Evolutionary conservation across 1,140 invertebrate species (phyloP), one percentile per base, ranked within the genome.

Genomic region (Apis florea): DNA sequence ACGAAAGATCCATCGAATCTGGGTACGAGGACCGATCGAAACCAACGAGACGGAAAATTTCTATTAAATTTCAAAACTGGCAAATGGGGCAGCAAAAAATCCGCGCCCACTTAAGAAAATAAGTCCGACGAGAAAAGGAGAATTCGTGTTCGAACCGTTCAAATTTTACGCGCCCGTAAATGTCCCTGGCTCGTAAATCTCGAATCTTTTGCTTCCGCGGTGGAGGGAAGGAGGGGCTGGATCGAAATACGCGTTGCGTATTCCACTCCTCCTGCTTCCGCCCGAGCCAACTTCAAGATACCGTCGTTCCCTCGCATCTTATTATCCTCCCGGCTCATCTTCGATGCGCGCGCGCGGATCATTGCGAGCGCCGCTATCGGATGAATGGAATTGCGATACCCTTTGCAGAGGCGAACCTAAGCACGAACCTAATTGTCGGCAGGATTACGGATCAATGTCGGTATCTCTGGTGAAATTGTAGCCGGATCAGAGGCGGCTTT

Each of bases 301-400:
- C 77, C 81, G 69, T 86, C 81, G 69, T 86, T 83, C 68, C 63
- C 77, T 76, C 84, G 61, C 85, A 73, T 87, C 85, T 87, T 87
- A 87, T 87, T 87, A 87, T 73, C 79, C 69, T n/a, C 4, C 31
- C 6, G 69, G 69, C 73, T 84, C 85, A 78, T 86, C 84, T 78
- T 73, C 77, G 70, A 82, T 82, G 82, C 83, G 77, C 79, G 77
- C 66, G 79, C 77, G 79, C 68, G 64, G 75, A 84, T 87, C 83
- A 84, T 85, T 87, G 70, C 69, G 24, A 40, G 31, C 31, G 64
- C 53, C 73, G n/a, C 58, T 87, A 84, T 87, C 73, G 82, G 77
- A 84, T 75, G 77, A 84, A 83, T 79, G 64, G 82, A 74, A 86
- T 80, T 63, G 77, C 82, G 85, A 86, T 86, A 87, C 53, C 84